Percentiles rank a stretch among this genome's conserved stretches.
phyloP scores from a whole-genome alignment of 2,113 vertebrate genomes.

The Rostratula benghalensis region DNA sequence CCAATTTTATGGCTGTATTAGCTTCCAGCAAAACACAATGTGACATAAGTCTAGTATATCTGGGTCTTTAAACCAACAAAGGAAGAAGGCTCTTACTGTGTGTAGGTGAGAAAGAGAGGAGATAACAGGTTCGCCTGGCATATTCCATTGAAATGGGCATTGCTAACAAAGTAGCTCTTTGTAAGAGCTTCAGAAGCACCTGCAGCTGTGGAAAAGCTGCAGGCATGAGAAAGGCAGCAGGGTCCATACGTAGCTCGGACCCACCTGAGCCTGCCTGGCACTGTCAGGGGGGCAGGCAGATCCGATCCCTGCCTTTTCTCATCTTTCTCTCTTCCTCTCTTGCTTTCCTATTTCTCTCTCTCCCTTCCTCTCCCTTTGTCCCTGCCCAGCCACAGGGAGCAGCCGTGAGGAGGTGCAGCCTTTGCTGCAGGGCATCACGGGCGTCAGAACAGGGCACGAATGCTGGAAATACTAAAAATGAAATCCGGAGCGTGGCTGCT shows the following conservation, averaged over 20 bases:
- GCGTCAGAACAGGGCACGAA: background rate
- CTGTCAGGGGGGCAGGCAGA: background rate
- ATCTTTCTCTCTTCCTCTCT: background rate
- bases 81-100: background rate
- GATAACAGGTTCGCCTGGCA: background rate
- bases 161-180: background rate
- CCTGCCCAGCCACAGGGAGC: background rate
- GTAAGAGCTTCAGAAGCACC: slow-evolving; percentile 18
- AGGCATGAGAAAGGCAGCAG: background rate
- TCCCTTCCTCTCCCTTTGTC: background rate
- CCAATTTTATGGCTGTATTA: background rate
- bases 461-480: background rate
- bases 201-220: background rate
- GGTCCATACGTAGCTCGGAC: background rate
- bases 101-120: background rate
- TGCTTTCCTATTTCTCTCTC: background rate
- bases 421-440: background rate
- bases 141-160: background rate
- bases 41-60: background rate
- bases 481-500: background rate
- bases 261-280: background rate
- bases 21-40: background rate
- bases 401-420: background rate
- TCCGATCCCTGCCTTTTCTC: background rate
- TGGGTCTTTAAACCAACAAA: background rate